Evolutionary conservation across 2,797 vertebrate species (phyloP).

Genomic region (Chromis chromis): DNA sequence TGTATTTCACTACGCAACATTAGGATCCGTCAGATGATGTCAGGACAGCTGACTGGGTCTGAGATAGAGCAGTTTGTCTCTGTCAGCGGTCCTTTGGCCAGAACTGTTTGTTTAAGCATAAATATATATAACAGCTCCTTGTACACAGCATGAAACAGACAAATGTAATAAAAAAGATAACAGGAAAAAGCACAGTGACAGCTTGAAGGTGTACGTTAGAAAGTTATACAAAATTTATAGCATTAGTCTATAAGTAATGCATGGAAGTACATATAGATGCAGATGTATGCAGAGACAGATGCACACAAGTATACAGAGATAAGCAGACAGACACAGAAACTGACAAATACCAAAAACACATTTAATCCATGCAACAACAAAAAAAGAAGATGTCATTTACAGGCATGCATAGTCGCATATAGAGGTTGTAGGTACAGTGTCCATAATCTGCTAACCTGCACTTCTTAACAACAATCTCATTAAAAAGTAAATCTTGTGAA

Average conservation of each 20-base stretch:
- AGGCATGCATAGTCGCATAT: not conserved
- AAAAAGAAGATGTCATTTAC: not conserved
- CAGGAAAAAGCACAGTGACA: not conserved
- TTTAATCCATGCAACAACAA: not conserved
- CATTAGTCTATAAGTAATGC: too few relatives aligned
- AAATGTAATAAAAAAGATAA: not conserved
- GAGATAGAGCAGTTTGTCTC: slow-evolving; percentile 25
- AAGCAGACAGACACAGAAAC: not conserved
- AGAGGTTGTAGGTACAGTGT: not conserved
- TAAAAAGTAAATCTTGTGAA: slow-evolving; percentile 64
- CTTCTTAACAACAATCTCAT: slow-evolving; percentile 48
- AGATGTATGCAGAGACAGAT: slow-evolving; percentile 11
- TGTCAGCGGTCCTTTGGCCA: slow-evolving; percentile 22
- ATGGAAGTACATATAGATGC: not conserved
- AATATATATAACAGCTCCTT: slow-evolving; percentile 16
- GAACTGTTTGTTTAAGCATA: slow-evolving; percentile 13
- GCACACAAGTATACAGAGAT: not conserved
- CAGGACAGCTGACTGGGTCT: slow-evolving; percentile 49
- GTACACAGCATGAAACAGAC: not conserved
- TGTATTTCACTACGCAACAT: slow-evolving; percentile 60
- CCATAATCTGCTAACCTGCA: slow-evolving; percentile 17
- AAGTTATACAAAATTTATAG: too few relatives aligned
- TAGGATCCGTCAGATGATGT: slow-evolving; percentile 54
- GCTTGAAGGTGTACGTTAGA: not conserved
- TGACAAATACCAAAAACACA: not conserved